Base-by-base conservation (phyloP, 1,140 invertebrate species). In the Brachionus asplanchnoidis region DNA sequence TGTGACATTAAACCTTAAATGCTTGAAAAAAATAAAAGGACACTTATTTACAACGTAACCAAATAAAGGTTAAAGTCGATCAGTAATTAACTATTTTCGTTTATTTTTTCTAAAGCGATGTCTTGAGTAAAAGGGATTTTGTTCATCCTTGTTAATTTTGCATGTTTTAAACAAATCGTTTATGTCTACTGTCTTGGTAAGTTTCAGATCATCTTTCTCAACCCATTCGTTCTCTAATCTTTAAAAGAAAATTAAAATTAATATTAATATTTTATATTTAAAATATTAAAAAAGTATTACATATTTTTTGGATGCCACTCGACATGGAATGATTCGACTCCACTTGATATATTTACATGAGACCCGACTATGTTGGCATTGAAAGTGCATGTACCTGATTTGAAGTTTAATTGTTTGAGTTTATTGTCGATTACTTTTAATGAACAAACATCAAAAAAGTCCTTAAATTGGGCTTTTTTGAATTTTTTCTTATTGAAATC, bases 391-490 rank as follows among this genome's bases (percentile, higher is more conserved):
- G 73, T 77, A 12, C 73, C 73, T 8, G 73, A 23, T 77, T 77
- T 46, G 2, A 26, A 77, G 26, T 77, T 77, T 12, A 77, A 77
- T 77, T 77, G 40, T 28, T 77, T 50, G 28, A 77, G 32, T 50
- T n/a, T 46, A 50, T 77, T 46, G 20, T 77, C 73, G 7, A 77
- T 77, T 50, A 77, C 73, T 50, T 50, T 46, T 9, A 77, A 12
- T 26, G 73, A 77, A 77, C 73, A 77, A 20, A 32, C 40, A 50
- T 77, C 73, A 26, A 77, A 46, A 50, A 50, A 77, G 23, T 77
- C 73, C 50, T 77, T 77, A 26, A 77, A 77, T 50, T 77, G 73
- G n/a, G 73, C 73, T 77, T 77, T 77, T 77, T 77, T 77, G 20
- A 77, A 77, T 77, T 77, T 77, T 50, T 77, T 77, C 42, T 77